Evolutionary conservation across 2,113 vertebrate species (phyloP).

Genomic region (Tenebrosternarchus preto): DNA sequence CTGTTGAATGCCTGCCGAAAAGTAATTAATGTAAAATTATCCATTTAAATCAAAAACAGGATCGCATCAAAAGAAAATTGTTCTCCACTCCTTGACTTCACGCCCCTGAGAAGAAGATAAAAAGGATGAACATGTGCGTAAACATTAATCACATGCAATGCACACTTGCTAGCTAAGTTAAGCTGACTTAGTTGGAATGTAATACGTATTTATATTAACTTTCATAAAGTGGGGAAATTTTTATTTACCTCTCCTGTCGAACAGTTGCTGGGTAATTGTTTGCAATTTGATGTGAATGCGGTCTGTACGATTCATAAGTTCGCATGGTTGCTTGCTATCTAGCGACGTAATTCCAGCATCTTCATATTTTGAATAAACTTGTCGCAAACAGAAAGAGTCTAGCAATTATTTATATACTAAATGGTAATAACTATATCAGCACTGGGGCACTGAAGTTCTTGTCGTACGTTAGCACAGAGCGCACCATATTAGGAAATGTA

Average conservation of each 20-base stretch:
- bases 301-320: not conserved
- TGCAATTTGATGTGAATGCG: not conserved
- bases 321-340: not conserved
- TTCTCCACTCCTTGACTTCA: not conserved
- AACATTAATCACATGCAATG: not conserved
- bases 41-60: not conserved
- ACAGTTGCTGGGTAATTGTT: not conserved
- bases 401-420: not conserved
- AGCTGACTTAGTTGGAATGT: not conserved
- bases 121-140: slow-evolving; percentile 36
- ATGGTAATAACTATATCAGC: not conserved
- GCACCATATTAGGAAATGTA: slow-evolving; percentile 19
- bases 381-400: too few relatives aligned
- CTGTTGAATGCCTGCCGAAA: not conserved
- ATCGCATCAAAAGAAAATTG: not conserved
- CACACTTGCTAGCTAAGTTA: not conserved
- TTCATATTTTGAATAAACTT: too few relatives aligned
- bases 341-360: not conserved
- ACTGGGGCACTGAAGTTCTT: too few relatives aligned
- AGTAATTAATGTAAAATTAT: not conserved
- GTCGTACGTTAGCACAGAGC: not conserved
- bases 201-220: not conserved
- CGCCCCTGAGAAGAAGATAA: slow-evolving; percentile 12
- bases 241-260: too few relatives aligned
- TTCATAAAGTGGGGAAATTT: not conserved